Evolutionary conservation across 2,797 vertebrate genomes (phyloP).

Genomic region (Pogoniulus pusillus): DNA sequence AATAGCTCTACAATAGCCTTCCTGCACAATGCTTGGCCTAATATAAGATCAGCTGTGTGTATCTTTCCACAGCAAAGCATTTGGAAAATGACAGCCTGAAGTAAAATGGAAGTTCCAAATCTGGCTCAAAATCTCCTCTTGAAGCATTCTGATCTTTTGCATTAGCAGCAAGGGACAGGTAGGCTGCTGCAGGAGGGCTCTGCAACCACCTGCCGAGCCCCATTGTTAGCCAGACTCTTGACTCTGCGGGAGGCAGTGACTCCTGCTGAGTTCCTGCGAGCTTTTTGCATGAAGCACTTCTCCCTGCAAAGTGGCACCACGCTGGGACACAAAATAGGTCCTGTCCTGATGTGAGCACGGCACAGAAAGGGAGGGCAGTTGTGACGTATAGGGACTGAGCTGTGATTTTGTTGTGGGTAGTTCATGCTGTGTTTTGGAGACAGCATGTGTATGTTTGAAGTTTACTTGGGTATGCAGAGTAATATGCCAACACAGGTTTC

Average conservation of each 20-base stretch:
- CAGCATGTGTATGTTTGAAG: not conserved
- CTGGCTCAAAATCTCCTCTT: not conserved
- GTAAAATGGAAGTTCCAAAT: not conserved
- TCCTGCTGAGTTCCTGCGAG: not conserved
- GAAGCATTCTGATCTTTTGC: not conserved
- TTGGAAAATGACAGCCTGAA: not conserved
- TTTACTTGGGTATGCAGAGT: not conserved
- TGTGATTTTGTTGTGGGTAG: not conserved
- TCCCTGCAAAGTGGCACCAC: not conserved
- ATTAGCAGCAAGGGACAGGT: not conserved
- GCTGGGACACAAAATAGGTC: constrained; percentile 18
- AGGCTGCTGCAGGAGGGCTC: not conserved
- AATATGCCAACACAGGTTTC: not conserved
- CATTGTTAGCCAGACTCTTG: not conserved
- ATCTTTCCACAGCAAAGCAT: not conserved
- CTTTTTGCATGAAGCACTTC: not conserved
- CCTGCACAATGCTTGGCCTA: not conserved
- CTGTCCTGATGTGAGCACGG: constrained; percentile 1
- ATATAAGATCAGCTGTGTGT: not conserved
- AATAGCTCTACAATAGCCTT: not conserved
- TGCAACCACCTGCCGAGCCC: not conserved
- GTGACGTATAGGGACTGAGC: not conserved
- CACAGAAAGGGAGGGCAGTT: not conserved
- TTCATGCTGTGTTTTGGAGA: constrained; percentile 3
- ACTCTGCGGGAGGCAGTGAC: not conserved